Evolutionary conservation across 2,797 vertebrate species (phyloP).

Genomic region (Malacoctenus gilli): DNA sequence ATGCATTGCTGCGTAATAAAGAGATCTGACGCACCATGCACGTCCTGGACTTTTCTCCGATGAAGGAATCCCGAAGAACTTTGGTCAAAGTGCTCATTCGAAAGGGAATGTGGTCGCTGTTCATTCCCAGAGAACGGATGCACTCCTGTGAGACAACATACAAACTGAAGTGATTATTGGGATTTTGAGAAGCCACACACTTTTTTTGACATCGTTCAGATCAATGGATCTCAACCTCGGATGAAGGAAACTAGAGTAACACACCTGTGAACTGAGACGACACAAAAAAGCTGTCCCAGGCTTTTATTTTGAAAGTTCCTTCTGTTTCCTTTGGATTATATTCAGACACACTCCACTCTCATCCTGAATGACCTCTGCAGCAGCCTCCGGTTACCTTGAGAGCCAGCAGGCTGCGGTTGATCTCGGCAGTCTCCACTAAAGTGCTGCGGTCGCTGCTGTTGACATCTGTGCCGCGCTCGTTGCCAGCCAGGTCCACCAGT

Average conservation of each 20-base stretch:
- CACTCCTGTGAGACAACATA: conserved; percentile 85
- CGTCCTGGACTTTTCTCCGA: conserved; percentile 93
- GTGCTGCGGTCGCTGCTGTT: conserved; percentile 91
- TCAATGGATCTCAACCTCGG: too few relatives aligned
- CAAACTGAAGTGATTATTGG: too few relatives aligned
- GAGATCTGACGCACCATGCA: conserved; percentile 91
- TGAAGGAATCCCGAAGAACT: conserved; percentile 96
- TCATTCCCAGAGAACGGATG: conserved; percentile 94
- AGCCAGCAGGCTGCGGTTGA: conserved; percentile 96
- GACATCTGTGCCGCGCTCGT: conserved; percentile 93
- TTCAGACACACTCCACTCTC: too few relatives aligned
- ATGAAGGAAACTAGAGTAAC: too few relatives aligned
- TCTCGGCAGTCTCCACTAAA: conserved; percentile 92
- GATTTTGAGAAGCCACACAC: too few relatives aligned
- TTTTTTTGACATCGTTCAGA: too few relatives aligned
- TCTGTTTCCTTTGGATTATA: too few relatives aligned
- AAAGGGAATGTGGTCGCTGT: conserved; percentile 96
- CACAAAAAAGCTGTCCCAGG: too few relatives aligned
- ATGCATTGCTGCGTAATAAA: too few relatives aligned
- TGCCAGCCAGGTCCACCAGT: conserved; percentile 94
- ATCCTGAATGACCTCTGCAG: neutral
- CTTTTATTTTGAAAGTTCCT: too few relatives aligned
- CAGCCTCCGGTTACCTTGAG: conserved; percentile 85
- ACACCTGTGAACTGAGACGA: too few relatives aligned
- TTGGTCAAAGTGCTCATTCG: conserved; percentile 97